Percentiles rank a stretch among this genome's conserved stretches.
phyloP scores from a whole-genome alignment of 2,888 invertebrate genomes.

The Orchesellides sinensis region DNA sequence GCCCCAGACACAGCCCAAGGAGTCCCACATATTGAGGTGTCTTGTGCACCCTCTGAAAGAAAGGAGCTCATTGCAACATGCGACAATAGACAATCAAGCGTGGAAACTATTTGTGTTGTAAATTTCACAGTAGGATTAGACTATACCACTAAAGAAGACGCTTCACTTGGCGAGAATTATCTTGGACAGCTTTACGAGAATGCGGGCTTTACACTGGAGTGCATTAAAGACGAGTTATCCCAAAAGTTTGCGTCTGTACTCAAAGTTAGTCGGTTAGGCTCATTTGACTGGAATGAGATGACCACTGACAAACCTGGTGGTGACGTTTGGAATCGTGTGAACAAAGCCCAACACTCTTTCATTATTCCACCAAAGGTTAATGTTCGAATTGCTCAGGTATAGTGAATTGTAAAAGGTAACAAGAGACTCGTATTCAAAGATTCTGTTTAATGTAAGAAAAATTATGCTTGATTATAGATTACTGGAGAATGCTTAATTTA shows the following conservation, averaged over 20 bases:
- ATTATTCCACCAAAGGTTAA: not conserved
- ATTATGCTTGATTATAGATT: not conserved
- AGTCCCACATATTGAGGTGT: not conserved
- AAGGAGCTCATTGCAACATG: not conserved
- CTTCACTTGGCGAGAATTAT: not conserved
- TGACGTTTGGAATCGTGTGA: not conserved
- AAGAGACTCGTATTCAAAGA: too few species aligned
- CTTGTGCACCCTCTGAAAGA: not conserved
- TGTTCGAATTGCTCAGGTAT: not conserved
- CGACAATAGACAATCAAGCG: not conserved
- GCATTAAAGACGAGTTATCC: not conserved
- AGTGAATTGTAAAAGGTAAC: too few species aligned
- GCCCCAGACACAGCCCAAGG: too few species aligned
- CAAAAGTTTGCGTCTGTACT: not conserved
- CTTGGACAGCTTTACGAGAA: not conserved
- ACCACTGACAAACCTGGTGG: not conserved
- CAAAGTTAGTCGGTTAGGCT: not conserved
- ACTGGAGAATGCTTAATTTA: not conserved
- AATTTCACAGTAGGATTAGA: not conserved
- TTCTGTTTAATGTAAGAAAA: too few species aligned
- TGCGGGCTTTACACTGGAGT: not conserved
- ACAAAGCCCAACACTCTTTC: too few species aligned
- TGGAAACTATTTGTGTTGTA: not conserved
- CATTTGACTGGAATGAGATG: not conserved
- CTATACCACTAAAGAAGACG: not conserved